Percentiles rank a stretch among this genome's conserved stretches.
Evolutionary conservation across 1,140 invertebrate genomes (phyloP).

Genomic region (Agrypnia vestita): DNA sequence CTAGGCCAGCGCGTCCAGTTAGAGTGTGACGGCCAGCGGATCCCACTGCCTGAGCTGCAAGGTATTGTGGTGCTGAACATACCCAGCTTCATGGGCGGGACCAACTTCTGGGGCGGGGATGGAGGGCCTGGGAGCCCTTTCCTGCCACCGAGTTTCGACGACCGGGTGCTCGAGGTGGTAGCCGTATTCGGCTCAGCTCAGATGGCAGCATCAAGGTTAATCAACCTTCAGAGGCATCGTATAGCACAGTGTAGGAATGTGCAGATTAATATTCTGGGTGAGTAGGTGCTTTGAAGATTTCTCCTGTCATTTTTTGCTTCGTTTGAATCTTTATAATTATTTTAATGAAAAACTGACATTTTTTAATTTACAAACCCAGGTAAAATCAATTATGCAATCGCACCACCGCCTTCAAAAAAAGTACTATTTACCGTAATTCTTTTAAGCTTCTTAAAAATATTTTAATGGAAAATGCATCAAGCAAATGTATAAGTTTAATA

Average conservation of each 20-base stretch:
- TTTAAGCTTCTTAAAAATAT: too few species aligned
- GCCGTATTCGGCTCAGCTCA: conserved; percentile 97
- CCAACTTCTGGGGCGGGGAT: conserved; percentile 90
- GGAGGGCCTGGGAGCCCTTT: conserved; percentile 93
- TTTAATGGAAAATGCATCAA: too few species aligned
- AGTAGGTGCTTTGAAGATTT: too few species aligned
- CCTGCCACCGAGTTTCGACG: conserved; percentile 91
- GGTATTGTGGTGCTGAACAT: conserved; percentile 98
- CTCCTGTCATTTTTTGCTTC: too few species aligned
- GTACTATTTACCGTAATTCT: too few species aligned
- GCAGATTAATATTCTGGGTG: conserved; percentile 94
- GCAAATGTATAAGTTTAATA: too few species aligned
- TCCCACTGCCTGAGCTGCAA: conserved; percentile 93
- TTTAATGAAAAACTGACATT: too few species aligned
- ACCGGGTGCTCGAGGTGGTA: conserved; percentile 94
- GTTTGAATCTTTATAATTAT: too few species aligned
- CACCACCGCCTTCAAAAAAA: too few species aligned
- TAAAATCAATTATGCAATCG: too few species aligned
- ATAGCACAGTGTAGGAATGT: conserved; percentile 97
- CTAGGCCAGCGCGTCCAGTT: conserved; percentile 94
- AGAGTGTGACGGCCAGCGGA: conserved; percentile 93
- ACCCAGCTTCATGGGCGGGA: conserved; percentile 97
- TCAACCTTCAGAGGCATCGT: conserved; percentile 96
- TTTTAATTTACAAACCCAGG: too few species aligned
- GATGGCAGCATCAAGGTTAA: conserved; percentile 95